Base-by-base conservation (phyloP, 2,113 vertebrate species). In the Sinocyclocheilus grahami region DNA sequence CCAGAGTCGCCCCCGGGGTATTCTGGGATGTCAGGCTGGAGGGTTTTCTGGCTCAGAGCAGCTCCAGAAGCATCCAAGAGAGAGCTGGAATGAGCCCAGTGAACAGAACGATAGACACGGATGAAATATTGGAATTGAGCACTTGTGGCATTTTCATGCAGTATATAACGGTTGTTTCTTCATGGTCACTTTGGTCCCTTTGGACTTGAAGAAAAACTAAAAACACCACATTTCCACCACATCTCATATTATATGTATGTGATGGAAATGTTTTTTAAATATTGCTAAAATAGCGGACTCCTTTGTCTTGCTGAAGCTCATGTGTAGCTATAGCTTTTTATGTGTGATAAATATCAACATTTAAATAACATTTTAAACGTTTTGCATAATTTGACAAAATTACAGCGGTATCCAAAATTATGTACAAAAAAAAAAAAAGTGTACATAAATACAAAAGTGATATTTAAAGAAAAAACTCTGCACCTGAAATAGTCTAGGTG, bases 21-120 rank as follows among this genome's bases (percentile, higher is more conserved):
- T 80, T 80, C 22, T 80, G 33, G 20, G 55, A 62, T 80, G 78
- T 60, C 78, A 80, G 78, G 55, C 33, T 80, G 55, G 55, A 80
- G 78, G 33, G 78, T 80, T 80, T 76, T 63, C 37, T 80, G 78
- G 78, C 78, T 78, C 51, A 78, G 76, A 78, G 76, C 18, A 1
- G 27, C 27, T 80, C 78, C 58, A 63, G 78, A 24, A 62, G 55
- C 20, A 10, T 33, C 77, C 77, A 58, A 30, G 51, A 60, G 53
- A 37, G 33, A 62, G 55, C 58, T 80, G 78, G 78, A 80, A 16
- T 63, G 55, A 58, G 22, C 39, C 78, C 58, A 80, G 58, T 63
- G 20, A 63, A 63, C 78, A 80, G 58, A 80, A 80, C 58, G 20
- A 14, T 63, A 37, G 58, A 80, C 33, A 42, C 22, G 1, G 16